Conservation (phyloP, 30 jellyfish, hydroid and myxozoan genomes). For the Cassiopea andromeda region DNA sequence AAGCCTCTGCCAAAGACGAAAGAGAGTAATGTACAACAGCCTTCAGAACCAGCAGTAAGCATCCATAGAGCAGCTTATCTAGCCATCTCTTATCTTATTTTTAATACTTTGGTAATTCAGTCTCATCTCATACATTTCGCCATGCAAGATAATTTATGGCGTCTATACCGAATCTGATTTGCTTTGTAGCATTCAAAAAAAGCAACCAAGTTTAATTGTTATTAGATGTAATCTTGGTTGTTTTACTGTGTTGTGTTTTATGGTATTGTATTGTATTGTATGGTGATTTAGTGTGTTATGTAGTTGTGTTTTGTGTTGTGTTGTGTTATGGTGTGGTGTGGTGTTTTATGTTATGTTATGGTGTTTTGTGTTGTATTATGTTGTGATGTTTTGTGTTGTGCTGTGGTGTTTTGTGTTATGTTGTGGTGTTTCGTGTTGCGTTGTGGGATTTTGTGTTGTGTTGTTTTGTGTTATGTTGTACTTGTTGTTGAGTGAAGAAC, state of each 20-base stretch:
- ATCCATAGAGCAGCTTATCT: neutral
- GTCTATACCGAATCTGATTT: too few relatives aligned
- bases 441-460: neutral
- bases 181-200: too few relatives aligned
- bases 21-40: neutral
- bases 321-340: neutral
- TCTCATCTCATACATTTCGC: too few relatives aligned
- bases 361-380: neutral
- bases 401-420: neutral
- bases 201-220: too few relatives aligned
- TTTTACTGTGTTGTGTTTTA: neutral
- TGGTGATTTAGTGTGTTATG: neutral
- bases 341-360: neutral
- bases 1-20: slow-evolving; percentile 23
- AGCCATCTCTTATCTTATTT: too few relatives aligned
- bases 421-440: neutral
- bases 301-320: neutral
- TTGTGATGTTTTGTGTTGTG: neutral
- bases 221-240: too few relatives aligned
- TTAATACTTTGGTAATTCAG: too few relatives aligned
- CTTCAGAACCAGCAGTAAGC: neutral
- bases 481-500: neutral
- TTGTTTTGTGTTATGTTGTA: neutral
- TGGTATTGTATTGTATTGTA: neutral
- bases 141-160: too few relatives aligned